Conservation (phyloP, 2,113 vertebrate genomes). For the Chloropsis cyanopogon region DNA sequence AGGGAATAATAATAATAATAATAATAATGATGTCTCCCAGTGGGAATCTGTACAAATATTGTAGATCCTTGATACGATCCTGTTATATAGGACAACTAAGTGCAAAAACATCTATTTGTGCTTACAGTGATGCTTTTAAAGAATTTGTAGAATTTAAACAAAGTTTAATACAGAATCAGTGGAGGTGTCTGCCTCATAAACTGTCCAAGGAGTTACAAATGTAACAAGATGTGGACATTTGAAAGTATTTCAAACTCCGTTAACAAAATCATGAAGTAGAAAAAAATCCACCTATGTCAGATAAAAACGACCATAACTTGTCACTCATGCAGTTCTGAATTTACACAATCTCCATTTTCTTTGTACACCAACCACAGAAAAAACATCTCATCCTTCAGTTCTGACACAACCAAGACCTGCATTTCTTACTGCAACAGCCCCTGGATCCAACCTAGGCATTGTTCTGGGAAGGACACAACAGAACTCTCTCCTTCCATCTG, state of each 20-base stretch:
- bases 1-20: not conserved
- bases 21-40: not conserved
- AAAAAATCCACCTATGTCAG: not conserved
- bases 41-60: not conserved
- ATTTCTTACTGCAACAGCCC: not conserved
- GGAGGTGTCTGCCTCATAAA: not conserved
- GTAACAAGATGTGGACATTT: not conserved
- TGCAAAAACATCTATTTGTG: not conserved
- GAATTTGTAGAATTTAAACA: not conserved
- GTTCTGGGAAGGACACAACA: not conserved
- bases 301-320: not conserved
- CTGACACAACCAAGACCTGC: not conserved
- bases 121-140: not conserved
- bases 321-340: not conserved
- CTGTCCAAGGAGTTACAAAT: not conserved
- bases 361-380: not conserved
- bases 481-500: not conserved
- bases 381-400: not conserved
- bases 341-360: not conserved
- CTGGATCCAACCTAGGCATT: not conserved
- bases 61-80: not conserved
- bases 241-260: not conserved
- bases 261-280: not conserved
- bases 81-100: not conserved
- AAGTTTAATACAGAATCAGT: not conserved